phyloP scores from a whole-genome alignment of 2,888 invertebrate species.

The Rhimphoctona megacephalus region DNA sequence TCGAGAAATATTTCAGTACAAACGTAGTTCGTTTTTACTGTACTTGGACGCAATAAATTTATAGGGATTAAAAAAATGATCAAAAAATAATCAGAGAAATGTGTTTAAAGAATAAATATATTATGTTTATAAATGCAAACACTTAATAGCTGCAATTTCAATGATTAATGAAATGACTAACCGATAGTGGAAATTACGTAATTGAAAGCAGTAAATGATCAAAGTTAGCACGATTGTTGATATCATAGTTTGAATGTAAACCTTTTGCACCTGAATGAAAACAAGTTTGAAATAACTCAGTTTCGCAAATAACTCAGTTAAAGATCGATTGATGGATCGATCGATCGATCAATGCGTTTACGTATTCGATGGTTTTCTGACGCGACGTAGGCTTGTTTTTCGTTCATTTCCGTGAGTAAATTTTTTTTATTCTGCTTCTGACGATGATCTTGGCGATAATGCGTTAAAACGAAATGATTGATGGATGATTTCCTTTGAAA shows the following conservation, averaged over 20 bases:
- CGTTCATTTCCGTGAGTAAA: background rate
- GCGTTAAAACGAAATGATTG: background rate
- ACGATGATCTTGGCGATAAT: background rate
- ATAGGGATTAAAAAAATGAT: no score
- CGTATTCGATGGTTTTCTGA: conserved; percentile 36
- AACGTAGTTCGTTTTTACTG: no score
- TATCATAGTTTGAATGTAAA: background rate
- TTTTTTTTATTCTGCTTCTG: background rate
- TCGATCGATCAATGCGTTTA: conserved; percentile 36
- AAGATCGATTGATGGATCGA: background rate
- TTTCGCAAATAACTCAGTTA: background rate
- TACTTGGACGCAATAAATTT: no score
- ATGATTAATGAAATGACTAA: background rate
- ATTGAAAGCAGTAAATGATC: conserved; percentile 30
- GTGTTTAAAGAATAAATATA: no score
- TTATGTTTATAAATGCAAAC: background rate
- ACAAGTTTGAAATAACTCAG: background rate
- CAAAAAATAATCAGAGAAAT: no score
- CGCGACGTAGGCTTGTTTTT: conserved; percentile 22
- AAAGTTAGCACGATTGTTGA: conserved; percentile 9
- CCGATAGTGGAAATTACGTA: background rate
- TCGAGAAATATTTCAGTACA: no score
- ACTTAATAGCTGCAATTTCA: background rate
- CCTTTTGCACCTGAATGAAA: conserved; percentile 1
- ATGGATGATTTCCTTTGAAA: conserved; percentile 42